Conservation (phyloP, 2,888 invertebrate genomes). For the Papilio gigon region DNA sequence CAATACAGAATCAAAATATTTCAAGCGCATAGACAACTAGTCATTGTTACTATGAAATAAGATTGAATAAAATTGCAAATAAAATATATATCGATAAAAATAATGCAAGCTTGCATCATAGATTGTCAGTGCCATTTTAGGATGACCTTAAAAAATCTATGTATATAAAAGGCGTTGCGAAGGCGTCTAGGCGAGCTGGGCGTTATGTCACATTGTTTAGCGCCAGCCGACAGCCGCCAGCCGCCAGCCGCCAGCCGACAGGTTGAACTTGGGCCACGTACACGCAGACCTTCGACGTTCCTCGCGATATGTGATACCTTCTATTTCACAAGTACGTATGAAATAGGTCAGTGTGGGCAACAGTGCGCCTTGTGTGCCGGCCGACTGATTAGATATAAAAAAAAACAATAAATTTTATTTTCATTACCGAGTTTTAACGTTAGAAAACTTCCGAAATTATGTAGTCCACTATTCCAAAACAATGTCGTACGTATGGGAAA, state of each 20-base stretch:
- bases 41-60: neutral
- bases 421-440: neutral
- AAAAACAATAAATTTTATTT: neutral
- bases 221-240: constrained; percentile 52
- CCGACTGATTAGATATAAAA: neutral
- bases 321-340: constrained; percentile 29
- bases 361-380: neutral
- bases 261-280: constrained; percentile 73
- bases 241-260: constrained; percentile 52
- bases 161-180: constrained; percentile 49
- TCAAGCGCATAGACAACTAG: neutral
- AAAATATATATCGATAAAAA: neutral
- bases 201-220: constrained; percentile 73
- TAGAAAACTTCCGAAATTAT: neutral
- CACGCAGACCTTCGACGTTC: constrained; percentile 46
- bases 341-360: constrained; percentile 6
- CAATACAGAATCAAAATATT: too few relatives aligned
- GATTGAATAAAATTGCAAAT: constrained; percentile 11
- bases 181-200: constrained; percentile 61
- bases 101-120: constrained; percentile 24
- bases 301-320: constrained; percentile 41
- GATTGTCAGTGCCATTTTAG: constrained; percentile 11
- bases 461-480: neutral
- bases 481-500: neutral
- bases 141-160: constrained; percentile 36